Base-by-base conservation (phyloP, 2,113 vertebrate species). In the Mixornis gularis region DNA sequence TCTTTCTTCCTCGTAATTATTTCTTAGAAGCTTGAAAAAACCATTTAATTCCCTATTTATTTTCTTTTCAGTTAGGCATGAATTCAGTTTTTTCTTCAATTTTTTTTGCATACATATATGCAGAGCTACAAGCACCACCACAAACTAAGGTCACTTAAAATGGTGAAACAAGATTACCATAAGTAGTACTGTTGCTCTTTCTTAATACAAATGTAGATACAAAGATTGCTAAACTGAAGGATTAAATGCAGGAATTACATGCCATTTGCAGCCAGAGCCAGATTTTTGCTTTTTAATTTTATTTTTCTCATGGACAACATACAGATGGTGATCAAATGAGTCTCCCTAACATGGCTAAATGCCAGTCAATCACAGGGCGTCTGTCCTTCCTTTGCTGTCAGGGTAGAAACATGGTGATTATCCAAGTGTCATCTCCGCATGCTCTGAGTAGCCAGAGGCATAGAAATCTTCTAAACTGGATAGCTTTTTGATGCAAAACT, bases 21-120 rank as follows among this genome's bases (percentile, higher is more conserved):
- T 91, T 90, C 56, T 85, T 85, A 68, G 55, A 95, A 89, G 44
- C 83, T 51, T 89, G 14, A 51, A 85, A 56, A 90, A 84, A n/a
- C 5, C 2, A 77, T 70, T 83, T 63, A 1, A 65, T 81, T 92
- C 58, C 53, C 46, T 86, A n/a, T 59, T 94, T 89, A 62, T 94
- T 89, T 90, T 56, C 58, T 85, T 94, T 63, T 78, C 0, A 2
- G 5, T 87, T 94, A 95, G 93, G 52, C 83, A 94, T 58, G 15
- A 13, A 12, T 82, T 94, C 51, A 74, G 64, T 21, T 26, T 92
- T 89, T 80, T 68, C 49, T 92, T 89, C 46, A 12, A 43, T 72
- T 87, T 91, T 89, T 49, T 94, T 96, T 87, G 60, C 49, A 73
- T 46, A 82, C n/a, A 77, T 16, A 17, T 56, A 52, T 30, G 36